Percentiles rank a stretch among this genome's conserved stretches.
These are phyloP conservation scores for Mactra quadrangularis DNA, from an alignment of 1,140 invertebrate species.

Conservation along the genomic window DNA sequence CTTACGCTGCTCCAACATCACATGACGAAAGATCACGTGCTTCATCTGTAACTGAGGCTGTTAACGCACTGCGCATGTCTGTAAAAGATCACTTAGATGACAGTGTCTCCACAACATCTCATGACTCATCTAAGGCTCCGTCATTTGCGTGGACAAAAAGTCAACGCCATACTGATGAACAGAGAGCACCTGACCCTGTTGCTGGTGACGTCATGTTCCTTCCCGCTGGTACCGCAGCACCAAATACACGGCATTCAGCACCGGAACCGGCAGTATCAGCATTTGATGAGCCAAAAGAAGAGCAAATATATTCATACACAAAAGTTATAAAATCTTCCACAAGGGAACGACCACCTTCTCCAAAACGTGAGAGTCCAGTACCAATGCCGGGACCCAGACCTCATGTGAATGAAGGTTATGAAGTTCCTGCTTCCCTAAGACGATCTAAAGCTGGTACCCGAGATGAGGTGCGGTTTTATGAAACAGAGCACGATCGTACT, in stretches of 20 bases:
- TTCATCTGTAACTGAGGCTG: conserved; percentile 39
- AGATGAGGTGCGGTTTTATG: conserved; percentile 6
- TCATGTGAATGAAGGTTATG: conserved; percentile 34
- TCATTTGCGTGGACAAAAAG: conserved; percentile 29
- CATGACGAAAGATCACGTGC: conserved; percentile 19
- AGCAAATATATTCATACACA: conserved; percentile 39
- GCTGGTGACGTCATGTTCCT: conserved; percentile 51
- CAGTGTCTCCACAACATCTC: background rate
- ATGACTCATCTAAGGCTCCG: conserved; percentile 38
- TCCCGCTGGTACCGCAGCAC: conserved; percentile 11
- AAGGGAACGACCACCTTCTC: background rate
- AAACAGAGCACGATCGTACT: conserved; percentile 28
- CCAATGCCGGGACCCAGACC: conserved; percentile 3
- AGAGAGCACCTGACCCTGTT: conserved; percentile 21
- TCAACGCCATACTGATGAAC: background rate
- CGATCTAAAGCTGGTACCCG: conserved; percentile 12
- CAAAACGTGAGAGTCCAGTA: conserved; percentile 4
- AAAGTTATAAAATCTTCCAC: conserved; percentile 40
- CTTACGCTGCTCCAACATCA: background rate
- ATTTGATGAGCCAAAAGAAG: conserved; percentile 9
- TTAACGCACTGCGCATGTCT: conserved; percentile 41
- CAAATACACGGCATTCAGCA: too few species aligned
- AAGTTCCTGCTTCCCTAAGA: conserved; percentile 26
- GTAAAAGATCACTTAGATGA: conserved; percentile 23
- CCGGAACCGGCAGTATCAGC: background rate